phyloP scores from a whole-genome alignment of 1,140 invertebrate genomes.

The Batillaria attramentaria region DNA sequence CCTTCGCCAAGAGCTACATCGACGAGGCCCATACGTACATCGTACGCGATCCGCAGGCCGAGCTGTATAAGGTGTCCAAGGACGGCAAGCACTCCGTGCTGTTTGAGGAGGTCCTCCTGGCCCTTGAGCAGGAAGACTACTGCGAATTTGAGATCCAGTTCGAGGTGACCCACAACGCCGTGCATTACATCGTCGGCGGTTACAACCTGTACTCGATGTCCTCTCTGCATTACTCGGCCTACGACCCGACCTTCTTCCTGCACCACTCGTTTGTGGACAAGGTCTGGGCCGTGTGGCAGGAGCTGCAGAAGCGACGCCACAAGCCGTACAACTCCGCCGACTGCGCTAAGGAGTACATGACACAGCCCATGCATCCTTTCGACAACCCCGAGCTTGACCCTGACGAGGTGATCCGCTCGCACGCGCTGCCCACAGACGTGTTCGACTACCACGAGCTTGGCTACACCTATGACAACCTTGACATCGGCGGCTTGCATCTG shows the following conservation, averaged over 20 bases:
- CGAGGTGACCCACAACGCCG: constrained; percentile 49
- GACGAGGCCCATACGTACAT: constrained; percentile 19
- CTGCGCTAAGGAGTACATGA: constrained; percentile 41
- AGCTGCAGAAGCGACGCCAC: constrained; percentile 37
- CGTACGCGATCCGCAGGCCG: constrained; percentile 29
- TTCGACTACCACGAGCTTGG: constrained; percentile 33
- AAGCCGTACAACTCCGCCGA: constrained; percentile 41
- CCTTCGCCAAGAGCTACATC: too few relatives aligned
- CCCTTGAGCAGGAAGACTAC: too few relatives aligned
- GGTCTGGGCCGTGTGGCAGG: constrained; percentile 43
- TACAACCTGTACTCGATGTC: constrained; percentile 26
- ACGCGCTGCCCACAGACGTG: constrained; percentile 21
- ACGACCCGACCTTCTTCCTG: constrained; percentile 47
- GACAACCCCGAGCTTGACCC: constrained; percentile 19
- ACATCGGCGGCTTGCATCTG: constrained; percentile 4
- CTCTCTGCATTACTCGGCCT: constrained; percentile 47
- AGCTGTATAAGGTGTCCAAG: constrained; percentile 23
- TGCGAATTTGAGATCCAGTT: too few relatives aligned
- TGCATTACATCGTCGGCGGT: constrained; percentile 39
- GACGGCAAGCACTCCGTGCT: constrained; percentile 32
- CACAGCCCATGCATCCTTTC: constrained; percentile 38
- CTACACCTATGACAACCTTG: constrained; percentile 29
- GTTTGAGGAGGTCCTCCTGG: too few relatives aligned
- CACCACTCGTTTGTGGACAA: constrained; percentile 36
- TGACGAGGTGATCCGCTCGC: constrained; percentile 19